Percentiles rank a stretch among this genome's conserved stretches.
Conservation (phyloP, 1,140 invertebrate genomes). For the Polypedilum pembai region DNA sequence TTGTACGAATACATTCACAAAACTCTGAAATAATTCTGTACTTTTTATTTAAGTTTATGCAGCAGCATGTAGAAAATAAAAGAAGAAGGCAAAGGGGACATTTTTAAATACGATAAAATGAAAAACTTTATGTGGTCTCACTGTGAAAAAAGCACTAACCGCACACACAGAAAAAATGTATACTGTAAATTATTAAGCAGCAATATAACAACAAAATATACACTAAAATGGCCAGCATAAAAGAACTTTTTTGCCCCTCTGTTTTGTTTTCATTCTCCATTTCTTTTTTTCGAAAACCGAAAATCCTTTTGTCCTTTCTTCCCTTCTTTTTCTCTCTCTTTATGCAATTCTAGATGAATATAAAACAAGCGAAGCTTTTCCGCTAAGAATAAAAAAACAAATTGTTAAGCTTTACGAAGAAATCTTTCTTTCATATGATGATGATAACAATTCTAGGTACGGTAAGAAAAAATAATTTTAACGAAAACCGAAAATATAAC, state of each 20-base stretch:
- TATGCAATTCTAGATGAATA: no score
- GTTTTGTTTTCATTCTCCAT: neutral
- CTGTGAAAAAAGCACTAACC: neutral
- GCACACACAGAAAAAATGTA: neutral
- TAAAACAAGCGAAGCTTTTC: neutral
- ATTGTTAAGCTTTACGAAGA: slow-evolving; percentile 5
- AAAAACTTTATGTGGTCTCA: slow-evolving; percentile 11
- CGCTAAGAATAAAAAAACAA: neutral
- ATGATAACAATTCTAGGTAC: no score
- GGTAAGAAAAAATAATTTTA: no score
- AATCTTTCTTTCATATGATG: neutral
- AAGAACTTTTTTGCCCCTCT: neutral
- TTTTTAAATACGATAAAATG: neutral
- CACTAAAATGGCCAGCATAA: neutral
- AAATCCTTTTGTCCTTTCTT: neutral
- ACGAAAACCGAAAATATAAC: no score
- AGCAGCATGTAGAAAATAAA: neutral
- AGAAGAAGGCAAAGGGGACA: neutral
- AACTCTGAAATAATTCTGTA: neutral
- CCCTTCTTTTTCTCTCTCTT: neutral
- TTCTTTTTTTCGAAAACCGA: neutral
- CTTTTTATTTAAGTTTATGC: neutral
- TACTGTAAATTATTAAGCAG: slow-evolving; percentile 9
- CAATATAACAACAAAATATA: neutral
- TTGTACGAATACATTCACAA: neutral